Evolutionary conservation across 2,888 invertebrate genomes (phyloP), one percentile per base, ranked within the genome.

Genomic region (Athalia cordata): DNA sequence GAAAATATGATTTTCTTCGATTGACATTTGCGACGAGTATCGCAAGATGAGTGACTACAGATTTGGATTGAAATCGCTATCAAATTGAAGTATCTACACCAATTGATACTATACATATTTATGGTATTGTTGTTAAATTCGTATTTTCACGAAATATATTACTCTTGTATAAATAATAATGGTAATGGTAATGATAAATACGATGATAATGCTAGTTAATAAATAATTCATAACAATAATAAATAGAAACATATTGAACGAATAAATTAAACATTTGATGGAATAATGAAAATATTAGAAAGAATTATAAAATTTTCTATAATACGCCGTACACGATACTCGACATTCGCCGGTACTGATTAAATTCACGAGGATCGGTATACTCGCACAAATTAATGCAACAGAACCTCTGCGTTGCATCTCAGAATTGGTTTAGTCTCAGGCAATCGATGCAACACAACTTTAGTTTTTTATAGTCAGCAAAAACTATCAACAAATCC

Each of bases 121-220:
- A 49, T 66, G 8, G 15, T 47, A 8, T 59, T 43, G 59, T 9
- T 13, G 47, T 72, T 7, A n/a, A 55, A 45, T 4, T 52, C 13
- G n/a, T 13, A 52, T 13, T 59, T 29, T 72, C 2, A 72, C 52
- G 59, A 59, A 59, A 78, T 78, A 78, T 75, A 78, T 78, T 78
- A 78, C 52, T 74, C 57, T 78, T 74, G 74, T 78, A 78, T 78
- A 78, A 78, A 78, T 78, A 78, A 78, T 78, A 75, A 52, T 75
- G 64, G 45, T 77, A 50, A 45, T 55, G 55, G 43, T 72, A 72
- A 47, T 59, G 59, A 72, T 59, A 43, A 59, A 45, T 13, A 59
- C 13, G 52, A n/a, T 68, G 11, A 43, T 72, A 59, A 45, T 72
- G 47, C 57, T 72, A 72, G 2, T 45, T 45, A 72, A 72, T 59